A percentile compares a stretch with the other conserved stretches of the same genome.
phyloP scores from a whole-genome alignment of 2,113 vertebrate species.

The Nanorana parkeri region DNA sequence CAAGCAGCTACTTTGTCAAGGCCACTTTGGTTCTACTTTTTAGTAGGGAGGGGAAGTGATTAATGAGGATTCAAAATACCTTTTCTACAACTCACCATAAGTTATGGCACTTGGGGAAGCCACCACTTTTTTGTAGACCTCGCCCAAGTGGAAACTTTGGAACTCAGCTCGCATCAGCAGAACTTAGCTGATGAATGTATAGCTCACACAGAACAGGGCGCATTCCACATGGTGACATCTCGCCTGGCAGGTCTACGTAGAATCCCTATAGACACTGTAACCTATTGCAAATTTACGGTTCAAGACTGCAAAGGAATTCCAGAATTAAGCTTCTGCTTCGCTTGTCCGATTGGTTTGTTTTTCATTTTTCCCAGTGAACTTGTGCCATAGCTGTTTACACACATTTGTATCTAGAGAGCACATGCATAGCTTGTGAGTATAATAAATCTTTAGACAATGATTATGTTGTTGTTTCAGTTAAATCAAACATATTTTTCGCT shows the following conservation, averaged over 20 bases:
- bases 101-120: background rate
- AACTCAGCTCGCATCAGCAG: background rate
- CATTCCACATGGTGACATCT: conserved; percentile 10
- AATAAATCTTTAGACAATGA: no score
- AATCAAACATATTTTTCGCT: no score
- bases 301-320: conserved; percentile 75
- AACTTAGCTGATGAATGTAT: background rate
- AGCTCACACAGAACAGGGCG: background rate
- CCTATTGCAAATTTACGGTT: conserved; percentile 74
- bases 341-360: conserved; percentile 53
- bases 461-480: no score
- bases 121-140: background rate
- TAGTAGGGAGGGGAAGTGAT: no score
- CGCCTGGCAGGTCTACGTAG: conserved; percentile 60
- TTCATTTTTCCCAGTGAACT: background rate
- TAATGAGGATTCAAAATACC: background rate
- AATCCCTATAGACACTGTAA: conserved; percentile 67
- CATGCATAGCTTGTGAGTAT: background rate
- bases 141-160: background rate
- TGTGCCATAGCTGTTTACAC: conserved; percentile 46
- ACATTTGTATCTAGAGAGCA: conserved; percentile 14
- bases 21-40: no score
- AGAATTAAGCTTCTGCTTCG: conserved; percentile 71
- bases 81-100: background rate
- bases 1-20: no score